phyloP scores from a whole-genome alignment of 2,888 invertebrate species.

The Conistra vaccinii region DNA sequence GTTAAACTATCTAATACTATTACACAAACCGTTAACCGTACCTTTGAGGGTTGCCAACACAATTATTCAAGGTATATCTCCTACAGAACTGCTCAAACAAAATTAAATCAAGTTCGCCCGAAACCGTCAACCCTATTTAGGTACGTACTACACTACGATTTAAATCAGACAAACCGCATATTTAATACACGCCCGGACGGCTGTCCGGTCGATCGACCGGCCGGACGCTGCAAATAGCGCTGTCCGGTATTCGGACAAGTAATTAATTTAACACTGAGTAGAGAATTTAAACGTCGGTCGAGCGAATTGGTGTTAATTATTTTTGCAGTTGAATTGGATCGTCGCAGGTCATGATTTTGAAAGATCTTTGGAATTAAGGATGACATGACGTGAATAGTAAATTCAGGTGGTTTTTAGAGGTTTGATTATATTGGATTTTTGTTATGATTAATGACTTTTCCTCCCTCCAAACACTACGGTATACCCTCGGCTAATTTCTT shows the following conservation, averaged over 20 bases:
- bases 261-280: slow-evolving; percentile 56
- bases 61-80: slow-evolving; percentile 22
- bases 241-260: slow-evolving; percentile 48
- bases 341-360: background rate
- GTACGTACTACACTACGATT: slow-evolving; percentile 20
- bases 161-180: slow-evolving; percentile 58
- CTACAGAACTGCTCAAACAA: background rate
- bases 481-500: background rate
- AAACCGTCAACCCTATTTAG: slow-evolving; percentile 18
- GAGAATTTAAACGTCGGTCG: slow-evolving; percentile 45
- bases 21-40: slow-evolving; percentile 3
- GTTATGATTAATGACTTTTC: background rate
- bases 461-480: background rate
- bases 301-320: slow-evolving; percentile 49
- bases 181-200: slow-evolving; percentile 44
- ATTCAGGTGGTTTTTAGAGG: background rate
- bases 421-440: background rate
- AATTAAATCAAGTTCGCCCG: slow-evolving; percentile 24
- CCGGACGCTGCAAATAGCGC: slow-evolving; percentile 45
- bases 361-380: background rate
- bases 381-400: background rate
- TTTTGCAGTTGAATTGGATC: slow-evolving; percentile 30
- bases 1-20: slow-evolving; percentile 13
- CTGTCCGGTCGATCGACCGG: slow-evolving; percentile 7
- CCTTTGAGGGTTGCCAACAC: slow-evolving; percentile 4